Evolutionary conservation across 2,888 invertebrate genomes (phyloP), one percentile per base, ranked within the genome.

Genomic region (Mesochorus sp.): DNA sequence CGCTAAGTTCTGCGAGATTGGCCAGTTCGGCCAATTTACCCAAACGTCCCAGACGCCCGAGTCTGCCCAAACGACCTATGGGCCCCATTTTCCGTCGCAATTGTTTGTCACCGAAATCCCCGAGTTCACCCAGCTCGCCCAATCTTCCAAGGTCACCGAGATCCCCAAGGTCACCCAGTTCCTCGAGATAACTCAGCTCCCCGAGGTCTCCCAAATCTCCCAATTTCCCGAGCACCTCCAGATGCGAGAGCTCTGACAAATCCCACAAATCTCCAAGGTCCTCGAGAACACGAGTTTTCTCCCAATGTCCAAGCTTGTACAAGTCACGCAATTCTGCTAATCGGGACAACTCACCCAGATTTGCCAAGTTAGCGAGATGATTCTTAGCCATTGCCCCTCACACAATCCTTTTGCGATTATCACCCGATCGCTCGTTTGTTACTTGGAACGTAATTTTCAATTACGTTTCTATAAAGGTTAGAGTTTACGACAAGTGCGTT

Each of bases 21-120:
- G 42, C 42, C 5, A 59, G 26, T 14, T 59, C n/a, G 1, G 26
- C n/a, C 14, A 59, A 42, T 24, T 42, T 28, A 3, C 42, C 42
- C 1, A 59, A 42, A n/a, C 42, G 59, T n/a, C 59, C 59, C 8
- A 59, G 26, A 24, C 59, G 39, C 0, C 59, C 59, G 12, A 59
- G 42, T 42, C 12, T 42, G 17, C 59, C 59, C 3, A 42, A 6
- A 2, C 6, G n/a, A 14, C 12, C 24, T 2, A 59, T 0, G 0
- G 59, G 42, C 0, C 59, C 59, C 26, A 59, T 59, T 1, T 8
- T 12, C 14, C 14, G 10, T 6, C 59, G 39, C 4, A 26, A 1
- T 0, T 24, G 14, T 2, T 26, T 24, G 26, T 59, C 59, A 12
- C 59, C 59, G 2, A 39, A 59, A 12, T 42, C 24, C 1, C 59